Conservation (phyloP, 2,113 vertebrate genomes). For the Fregata magnificens region DNA sequence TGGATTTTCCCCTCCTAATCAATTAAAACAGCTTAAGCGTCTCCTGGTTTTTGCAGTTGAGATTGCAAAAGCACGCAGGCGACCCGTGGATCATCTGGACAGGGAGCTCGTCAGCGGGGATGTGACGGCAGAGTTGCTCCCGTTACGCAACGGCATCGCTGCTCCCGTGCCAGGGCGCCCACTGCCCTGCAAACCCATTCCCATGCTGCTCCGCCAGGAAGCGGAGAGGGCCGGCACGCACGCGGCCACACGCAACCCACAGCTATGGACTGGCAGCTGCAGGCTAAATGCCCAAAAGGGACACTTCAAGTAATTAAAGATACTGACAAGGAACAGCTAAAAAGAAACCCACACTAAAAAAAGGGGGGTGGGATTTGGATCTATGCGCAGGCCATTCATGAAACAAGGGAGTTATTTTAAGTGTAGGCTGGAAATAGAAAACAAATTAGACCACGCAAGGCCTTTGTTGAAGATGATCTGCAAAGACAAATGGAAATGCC, state of each 20-base stretch:
- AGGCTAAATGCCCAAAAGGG: background rate
- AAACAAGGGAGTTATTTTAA: constrained; percentile 62
- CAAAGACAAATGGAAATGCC: constrained; percentile 50
- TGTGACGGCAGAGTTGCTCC: background rate
- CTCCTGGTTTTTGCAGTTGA: background rate
- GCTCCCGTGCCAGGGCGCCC: background rate
- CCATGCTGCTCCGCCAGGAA: background rate
- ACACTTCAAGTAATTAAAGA: background rate
- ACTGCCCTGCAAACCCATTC: background rate
- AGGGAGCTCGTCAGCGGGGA: background rate
- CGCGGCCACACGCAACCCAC: background rate
- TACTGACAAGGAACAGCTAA: background rate
- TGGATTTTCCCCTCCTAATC: background rate
- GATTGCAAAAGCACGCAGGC: background rate
- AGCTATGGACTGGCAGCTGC: background rate
- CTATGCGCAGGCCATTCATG: constrained; percentile 1
- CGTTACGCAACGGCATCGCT: background rate
- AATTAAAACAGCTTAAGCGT: background rate
- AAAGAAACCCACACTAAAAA: background rate
- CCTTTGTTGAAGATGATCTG: constrained; percentile 49
- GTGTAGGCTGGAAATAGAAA: constrained; percentile 52
- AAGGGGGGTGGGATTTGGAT: background rate
- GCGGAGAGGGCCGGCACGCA: rapidly evolving
- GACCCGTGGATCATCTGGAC: background rate
- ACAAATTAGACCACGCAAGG: constrained; percentile 25